Percentiles rank a stretch among this genome's conserved stretches.
phyloP scores from a whole-genome alignment of 2,113 vertebrate species.

The Dicaeum eximium region DNA sequence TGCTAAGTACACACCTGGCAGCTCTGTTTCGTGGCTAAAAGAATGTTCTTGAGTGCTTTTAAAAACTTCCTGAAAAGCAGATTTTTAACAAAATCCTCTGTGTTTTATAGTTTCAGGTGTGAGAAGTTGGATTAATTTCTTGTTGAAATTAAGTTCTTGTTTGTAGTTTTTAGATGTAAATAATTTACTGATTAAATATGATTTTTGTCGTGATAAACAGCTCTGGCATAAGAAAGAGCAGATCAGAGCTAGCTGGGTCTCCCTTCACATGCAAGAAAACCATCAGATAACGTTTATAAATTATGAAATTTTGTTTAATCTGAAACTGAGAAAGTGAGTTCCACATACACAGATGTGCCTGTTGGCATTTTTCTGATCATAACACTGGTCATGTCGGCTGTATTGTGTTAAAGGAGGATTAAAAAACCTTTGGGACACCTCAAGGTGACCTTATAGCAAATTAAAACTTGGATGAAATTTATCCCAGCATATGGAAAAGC shows the following conservation, averaged over 20 bases:
- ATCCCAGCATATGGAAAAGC: not conserved
- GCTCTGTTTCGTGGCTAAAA: fast-evolving
- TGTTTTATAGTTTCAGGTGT: not conserved
- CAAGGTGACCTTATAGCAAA: fast-evolving
- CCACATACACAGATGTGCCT: fast-evolving
- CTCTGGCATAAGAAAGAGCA: not conserved
- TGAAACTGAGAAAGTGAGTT: not conserved
- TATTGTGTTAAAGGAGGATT: not conserved
- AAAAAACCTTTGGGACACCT: not conserved
- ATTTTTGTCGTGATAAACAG: not conserved
- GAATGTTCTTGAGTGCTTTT: not conserved
- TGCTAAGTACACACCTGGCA: not conserved
- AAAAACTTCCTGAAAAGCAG: not conserved
- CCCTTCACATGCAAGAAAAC: not conserved
- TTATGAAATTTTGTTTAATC: not conserved
- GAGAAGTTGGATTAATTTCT: not conserved
- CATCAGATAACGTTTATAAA: not conserved
- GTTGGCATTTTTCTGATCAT: not conserved
- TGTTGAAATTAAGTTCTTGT: not conserved
- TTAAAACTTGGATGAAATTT: not conserved
- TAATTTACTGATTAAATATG: not conserved
- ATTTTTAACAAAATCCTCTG: not conserved
- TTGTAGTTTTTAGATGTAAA: not conserved
- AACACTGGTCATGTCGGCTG: not conserved
- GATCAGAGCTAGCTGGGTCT: not conserved